These are phyloP conservation scores for Hermetia illucens DNA, from an alignment of 1,140 invertebrate species.

Conservation along the genomic window DNA sequence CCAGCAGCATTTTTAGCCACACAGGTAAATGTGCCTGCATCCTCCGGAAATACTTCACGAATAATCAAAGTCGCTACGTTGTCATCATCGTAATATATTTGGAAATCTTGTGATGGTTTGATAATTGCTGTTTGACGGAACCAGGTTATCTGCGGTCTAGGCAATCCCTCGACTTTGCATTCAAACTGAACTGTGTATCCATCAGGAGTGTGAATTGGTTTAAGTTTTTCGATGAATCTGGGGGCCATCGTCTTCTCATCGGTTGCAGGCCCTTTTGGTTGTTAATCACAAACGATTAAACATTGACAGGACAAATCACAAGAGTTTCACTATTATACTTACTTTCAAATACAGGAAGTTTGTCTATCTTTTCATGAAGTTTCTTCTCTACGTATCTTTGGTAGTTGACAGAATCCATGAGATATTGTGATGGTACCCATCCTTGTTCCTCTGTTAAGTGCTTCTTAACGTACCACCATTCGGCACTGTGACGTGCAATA, in stretches of 20 bases:
- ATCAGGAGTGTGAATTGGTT: conserved; percentile 68
- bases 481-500: conserved; percentile 60
- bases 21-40: conserved; percentile 91
- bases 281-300: conserved; percentile 12
- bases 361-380: conserved; percentile 80
- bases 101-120: conserved; percentile 77
- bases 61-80: conserved; percentile 87
- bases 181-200: conserved; percentile 81
- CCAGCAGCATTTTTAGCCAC: conserved; percentile 91
- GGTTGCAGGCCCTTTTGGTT: conserved; percentile 53
- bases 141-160: conserved; percentile 86
- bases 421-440: conserved; percentile 79
- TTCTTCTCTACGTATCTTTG: conserved; percentile 72
- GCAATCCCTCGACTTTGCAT: conserved; percentile 77
- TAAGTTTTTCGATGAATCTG: conserved; percentile 70
- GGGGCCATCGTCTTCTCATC: conserved; percentile 66
- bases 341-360: conserved; percentile 84
- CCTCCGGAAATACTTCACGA: conserved; percentile 91
- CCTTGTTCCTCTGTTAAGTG: conserved; percentile 80
- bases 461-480: conserved; percentile 89
- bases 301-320: neutral
- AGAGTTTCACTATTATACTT: conserved; percentile 31
- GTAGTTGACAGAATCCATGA: conserved; percentile 70
- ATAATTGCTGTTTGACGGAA: conserved; percentile 86
- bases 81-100: conserved; percentile 86